Percentiles rank a stretch among this genome's conserved stretches.
Conservation (phyloP, 2,797 vertebrate species). For the Mormyrus hasselquistii region DNA sequence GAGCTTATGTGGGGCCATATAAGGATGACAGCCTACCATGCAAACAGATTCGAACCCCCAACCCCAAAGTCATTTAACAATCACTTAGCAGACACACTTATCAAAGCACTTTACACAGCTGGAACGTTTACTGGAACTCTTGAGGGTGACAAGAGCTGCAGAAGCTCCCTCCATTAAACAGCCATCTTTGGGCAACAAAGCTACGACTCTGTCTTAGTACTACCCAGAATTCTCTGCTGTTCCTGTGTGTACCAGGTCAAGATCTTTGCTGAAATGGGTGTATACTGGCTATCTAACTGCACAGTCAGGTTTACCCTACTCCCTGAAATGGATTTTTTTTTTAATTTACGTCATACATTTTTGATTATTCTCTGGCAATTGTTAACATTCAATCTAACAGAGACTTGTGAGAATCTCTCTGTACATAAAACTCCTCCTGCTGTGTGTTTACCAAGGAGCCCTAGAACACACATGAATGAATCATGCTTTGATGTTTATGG, state of each 20-base stretch:
- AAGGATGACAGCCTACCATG: neutral
- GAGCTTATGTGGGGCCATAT: neutral
- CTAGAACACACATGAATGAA: neutral
- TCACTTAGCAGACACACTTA: neutral
- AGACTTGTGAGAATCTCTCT: neutral
- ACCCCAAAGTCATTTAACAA: neutral
- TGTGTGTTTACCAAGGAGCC: neutral
- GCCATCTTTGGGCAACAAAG: neutral
- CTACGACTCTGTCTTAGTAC: neutral
- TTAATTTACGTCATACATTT: neutral
- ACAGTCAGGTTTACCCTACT: neutral
- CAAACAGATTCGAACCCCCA: neutral
- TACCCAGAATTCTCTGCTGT: neutral
- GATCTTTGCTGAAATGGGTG: neutral
- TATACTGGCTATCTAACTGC: neutral
- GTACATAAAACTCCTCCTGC: neutral
- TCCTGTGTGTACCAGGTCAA: neutral
- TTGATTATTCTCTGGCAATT: neutral
- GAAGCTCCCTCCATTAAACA: neutral
- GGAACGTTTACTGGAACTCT: neutral
- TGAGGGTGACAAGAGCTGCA: neutral
- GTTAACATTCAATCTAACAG: neutral
- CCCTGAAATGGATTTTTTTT: neutral
- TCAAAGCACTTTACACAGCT: neutral
- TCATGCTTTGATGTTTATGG: neutral